Percentiles rank a stretch among this genome's conserved stretches.
These are phyloP conservation scores for Eupleurogrammus muticus DNA, from an alignment of 2,797 vertebrate species.

Conservation along the genomic window DNA sequence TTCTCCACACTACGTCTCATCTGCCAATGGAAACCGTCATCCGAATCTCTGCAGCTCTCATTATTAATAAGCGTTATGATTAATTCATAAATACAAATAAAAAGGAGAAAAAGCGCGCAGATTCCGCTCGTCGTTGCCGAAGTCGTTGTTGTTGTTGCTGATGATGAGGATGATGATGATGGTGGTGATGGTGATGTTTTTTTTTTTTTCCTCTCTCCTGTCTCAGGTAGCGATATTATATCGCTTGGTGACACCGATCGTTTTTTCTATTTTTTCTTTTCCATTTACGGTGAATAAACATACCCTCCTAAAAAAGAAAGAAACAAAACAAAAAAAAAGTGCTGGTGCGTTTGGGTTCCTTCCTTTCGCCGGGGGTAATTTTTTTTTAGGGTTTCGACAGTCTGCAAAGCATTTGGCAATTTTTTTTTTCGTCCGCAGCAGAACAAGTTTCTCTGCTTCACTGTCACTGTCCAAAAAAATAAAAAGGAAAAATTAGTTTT, in stretches of 20 bases:
- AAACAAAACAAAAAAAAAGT: no score
- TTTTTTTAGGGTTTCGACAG: constrained; percentile 68
- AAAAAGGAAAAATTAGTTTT: neutral
- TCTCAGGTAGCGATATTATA: constrained; percentile 18
- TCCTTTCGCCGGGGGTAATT: constrained; percentile 49
- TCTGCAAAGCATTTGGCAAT: constrained; percentile 54
- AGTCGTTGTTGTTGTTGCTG: neutral
- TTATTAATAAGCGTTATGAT: constrained; percentile 67
- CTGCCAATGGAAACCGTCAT: constrained; percentile 78
- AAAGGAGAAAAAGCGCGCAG: constrained; percentile 15
- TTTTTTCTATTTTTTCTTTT: constrained; percentile 38
- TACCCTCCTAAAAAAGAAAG: constrained; percentile 70
- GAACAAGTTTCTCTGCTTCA: constrained; percentile 39
- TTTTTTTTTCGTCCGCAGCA: constrained; percentile 21
- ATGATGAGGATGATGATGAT: no score
- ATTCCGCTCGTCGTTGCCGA: constrained; percentile 28
- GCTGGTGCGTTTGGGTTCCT: no score
- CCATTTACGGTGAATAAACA: constrained; percentile 68
- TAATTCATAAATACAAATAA: constrained; percentile 60
- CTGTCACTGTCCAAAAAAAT: constrained; percentile 11
- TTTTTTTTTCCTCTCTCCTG: neutral
- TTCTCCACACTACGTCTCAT: constrained; percentile 79
- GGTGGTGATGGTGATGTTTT: no score
- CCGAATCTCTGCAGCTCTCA: constrained; percentile 73
- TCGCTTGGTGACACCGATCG: constrained; percentile 11